Conservation (phyloP, 1,140 invertebrate genomes). For the Episyrphus balteatus region DNA sequence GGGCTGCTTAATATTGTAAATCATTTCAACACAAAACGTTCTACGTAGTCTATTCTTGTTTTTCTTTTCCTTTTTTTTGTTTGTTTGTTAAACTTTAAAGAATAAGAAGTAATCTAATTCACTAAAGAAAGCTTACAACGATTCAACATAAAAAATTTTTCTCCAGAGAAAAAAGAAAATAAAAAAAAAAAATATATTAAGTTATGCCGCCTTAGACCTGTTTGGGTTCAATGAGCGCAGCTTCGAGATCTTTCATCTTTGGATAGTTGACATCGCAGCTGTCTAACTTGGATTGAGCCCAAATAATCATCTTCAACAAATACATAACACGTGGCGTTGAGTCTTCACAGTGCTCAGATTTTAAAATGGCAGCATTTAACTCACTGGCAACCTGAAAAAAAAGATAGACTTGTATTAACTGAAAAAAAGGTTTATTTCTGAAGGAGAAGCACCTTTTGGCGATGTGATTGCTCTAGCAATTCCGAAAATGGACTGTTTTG, state of each 20-base stretch:
- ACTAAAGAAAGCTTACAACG: background rate
- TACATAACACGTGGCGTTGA: slow-evolving; percentile 84
- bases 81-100: background rate
- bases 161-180: background rate
- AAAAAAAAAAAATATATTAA: background rate
- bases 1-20: no score
- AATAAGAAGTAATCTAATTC: background rate
- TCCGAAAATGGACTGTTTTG: slow-evolving; percentile 90
- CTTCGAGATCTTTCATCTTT: slow-evolving; percentile 81
- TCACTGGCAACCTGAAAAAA: slow-evolving; percentile 82
- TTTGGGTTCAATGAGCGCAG: slow-evolving; percentile 59
- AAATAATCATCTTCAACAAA: slow-evolving; percentile 83
- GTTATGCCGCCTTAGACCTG: slow-evolving; percentile 2
- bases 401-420: background rate
- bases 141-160: background rate
- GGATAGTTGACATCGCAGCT: slow-evolving; percentile 89
- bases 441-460: slow-evolving; percentile 67
- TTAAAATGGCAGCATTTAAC: slow-evolving; percentile 90
- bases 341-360: slow-evolving; percentile 79
- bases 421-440: background rate
- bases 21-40: no score
- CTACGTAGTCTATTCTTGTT: background rate
- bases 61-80: background rate
- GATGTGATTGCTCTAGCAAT: slow-evolving; percentile 79
- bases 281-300: slow-evolving; percentile 91